A percentile compares a stretch with the other conserved stretches of the same genome.
These are phyloP conservation scores for Gymnoscopelus microlampas DNA, from an alignment of 2,797 vertebrate genomes.

Conservation along the genomic window DNA sequence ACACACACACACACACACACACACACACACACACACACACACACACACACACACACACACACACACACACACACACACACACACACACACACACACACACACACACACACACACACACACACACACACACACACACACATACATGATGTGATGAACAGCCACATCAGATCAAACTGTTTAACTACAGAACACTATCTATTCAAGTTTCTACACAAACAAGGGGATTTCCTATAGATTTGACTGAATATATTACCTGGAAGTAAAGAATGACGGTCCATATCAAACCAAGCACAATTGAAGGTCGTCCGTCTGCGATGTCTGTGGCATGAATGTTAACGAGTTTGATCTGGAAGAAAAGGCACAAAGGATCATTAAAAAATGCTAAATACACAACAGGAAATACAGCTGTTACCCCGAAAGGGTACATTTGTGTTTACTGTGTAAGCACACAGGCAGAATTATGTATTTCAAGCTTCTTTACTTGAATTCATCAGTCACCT, in stretches of 20 bases:
- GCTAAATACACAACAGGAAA: neutral
- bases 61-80: no score
- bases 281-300: constrained; percentile 95
- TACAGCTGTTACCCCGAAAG: neutral
- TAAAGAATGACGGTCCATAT: constrained; percentile 98
- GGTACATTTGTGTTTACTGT: constrained; percentile 4
- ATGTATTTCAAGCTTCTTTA: constrained; percentile 26
- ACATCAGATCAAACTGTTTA: constrained; percentile 1
- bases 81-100: no score
- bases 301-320: constrained; percentile 95
- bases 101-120: no score
- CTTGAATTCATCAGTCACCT: constrained; percentile 49
- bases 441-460: constrained; percentile 6
- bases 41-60: no score
- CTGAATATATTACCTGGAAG: constrained; percentile 89
- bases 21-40: no score
- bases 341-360: constrained; percentile 88
- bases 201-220: no score
- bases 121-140: neutral
- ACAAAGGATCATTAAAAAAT: constrained; percentile 50
- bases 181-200: no score
- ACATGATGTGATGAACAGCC: constrained; percentile 1
- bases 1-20: no score
- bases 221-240: neutral
- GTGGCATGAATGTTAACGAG: constrained; percentile 98